phyloP scores from a whole-genome alignment of 2,113 vertebrate genomes.

The Passer domesticus region DNA sequence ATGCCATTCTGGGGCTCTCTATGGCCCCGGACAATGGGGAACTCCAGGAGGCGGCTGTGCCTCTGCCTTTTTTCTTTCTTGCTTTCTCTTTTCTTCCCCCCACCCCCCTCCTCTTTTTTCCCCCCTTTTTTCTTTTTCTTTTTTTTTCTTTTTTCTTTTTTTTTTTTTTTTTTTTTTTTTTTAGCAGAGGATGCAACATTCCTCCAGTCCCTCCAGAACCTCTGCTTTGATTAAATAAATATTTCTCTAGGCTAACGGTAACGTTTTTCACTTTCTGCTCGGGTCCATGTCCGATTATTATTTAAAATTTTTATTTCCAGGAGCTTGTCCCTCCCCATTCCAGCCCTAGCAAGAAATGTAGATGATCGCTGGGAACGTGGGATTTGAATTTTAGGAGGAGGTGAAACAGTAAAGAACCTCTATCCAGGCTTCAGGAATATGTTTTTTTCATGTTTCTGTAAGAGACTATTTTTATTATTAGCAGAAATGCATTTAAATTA shows the following conservation, averaged over 20 bases:
- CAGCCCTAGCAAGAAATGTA: constrained; percentile 81
- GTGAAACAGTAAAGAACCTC: constrained; percentile 64
- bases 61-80: constrained; percentile 78
- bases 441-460: constrained; percentile 42
- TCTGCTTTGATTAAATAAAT: constrained; percentile 79
- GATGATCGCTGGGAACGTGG: constrained; percentile 57
- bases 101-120: background rate
- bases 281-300: constrained; percentile 67
- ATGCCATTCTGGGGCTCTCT: constrained; percentile 80
- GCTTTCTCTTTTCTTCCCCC: constrained; percentile 48
- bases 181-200: constrained; percentile 75
- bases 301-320: constrained; percentile 71
- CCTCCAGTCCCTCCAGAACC: constrained; percentile 77
- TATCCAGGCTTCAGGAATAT: constrained; percentile 48
- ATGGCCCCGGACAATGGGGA: constrained; percentile 78
- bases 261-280: constrained; percentile 71
- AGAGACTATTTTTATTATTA: constrained; percentile 48
- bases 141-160: background rate
- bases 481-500: constrained; percentile 50
- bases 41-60: constrained; percentile 77
- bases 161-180: constrained; percentile 17
- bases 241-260: constrained; percentile 70
- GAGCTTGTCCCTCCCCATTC: constrained; percentile 60
- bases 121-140: background rate
- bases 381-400: constrained; percentile 71